A percentile compares a stretch with the other conserved stretches of the same genome.
phyloP scores from a whole-genome alignment of 2,888 invertebrate species.

The Julus scandinavius region DNA sequence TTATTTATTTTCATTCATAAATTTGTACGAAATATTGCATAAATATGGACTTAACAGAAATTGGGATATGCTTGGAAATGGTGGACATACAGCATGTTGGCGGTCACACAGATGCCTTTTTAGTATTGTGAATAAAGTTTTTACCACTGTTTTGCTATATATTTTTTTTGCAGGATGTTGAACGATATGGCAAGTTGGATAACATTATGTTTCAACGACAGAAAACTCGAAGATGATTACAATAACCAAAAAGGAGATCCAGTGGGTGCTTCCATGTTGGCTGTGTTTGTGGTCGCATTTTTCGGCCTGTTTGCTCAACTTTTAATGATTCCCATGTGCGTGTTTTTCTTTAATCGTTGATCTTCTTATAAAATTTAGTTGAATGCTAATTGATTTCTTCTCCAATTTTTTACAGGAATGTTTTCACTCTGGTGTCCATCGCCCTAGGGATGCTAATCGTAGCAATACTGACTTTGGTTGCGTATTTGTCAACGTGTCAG shows the following conservation, averaged over 20 bases:
- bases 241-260: slow-evolving; percentile 66
- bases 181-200: slow-evolving; percentile 75
- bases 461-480: slow-evolving; percentile 27
- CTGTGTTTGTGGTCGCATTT: slow-evolving; percentile 63
- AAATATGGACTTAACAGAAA: too few relatives aligned
- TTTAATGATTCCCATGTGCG: slow-evolving; percentile 71
- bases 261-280: slow-evolving; percentile 63
- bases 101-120: too few relatives aligned
- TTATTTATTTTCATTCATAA: too few relatives aligned
- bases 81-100: too few relatives aligned
- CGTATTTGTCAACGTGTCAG: slow-evolving; percentile 26
- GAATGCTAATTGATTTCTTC: neutral
- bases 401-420: slow-evolving; percentile 10
- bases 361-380: neutral
- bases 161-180: neutral
- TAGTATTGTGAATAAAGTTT: too few relatives aligned
- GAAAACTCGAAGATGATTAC: slow-evolving; percentile 75
- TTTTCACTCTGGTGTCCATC: slow-evolving; percentile 9
- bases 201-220: slow-evolving; percentile 75
- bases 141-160: too few relatives aligned
- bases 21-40: too few relatives aligned
- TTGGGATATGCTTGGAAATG: too few relatives aligned
- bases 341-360: neutral
- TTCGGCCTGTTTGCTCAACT: slow-evolving; percentile 68
- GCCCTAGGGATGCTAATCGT: neutral